phyloP scores from a whole-genome alignment of 1,140 invertebrate genomes.

The Gryllus bimaculatus region DNA sequence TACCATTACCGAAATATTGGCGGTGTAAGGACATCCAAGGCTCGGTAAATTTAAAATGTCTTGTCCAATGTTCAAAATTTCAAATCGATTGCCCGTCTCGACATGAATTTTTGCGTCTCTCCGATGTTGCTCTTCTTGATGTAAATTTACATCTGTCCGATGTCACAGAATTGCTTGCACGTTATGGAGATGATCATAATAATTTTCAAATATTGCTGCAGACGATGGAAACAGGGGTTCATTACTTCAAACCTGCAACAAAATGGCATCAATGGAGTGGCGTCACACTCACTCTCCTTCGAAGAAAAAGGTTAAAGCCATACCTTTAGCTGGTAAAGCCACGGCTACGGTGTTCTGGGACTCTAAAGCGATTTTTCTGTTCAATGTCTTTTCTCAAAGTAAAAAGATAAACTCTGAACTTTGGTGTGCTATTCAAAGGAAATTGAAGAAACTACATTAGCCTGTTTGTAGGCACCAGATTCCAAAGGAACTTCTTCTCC shows the following conservation, averaged over 20 bases:
- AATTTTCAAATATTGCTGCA: slow-evolving; percentile 6
- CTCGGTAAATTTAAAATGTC: too few relatives aligned
- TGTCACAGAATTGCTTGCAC: neutral
- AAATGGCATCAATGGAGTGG: slow-evolving; percentile 9
- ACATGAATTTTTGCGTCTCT: too few relatives aligned
- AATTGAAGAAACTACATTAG: neutral
- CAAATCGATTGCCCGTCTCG: too few relatives aligned
- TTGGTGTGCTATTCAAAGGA: neutral
- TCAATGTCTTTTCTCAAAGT: neutral
- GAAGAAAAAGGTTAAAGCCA: neutral
- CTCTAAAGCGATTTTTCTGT: neutral
- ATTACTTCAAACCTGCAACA: neutral
- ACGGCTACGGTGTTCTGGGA: neutral
- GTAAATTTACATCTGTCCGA: too few relatives aligned
- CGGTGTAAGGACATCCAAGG: too few relatives aligned
- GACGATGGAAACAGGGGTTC: neutral
- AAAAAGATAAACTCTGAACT: neutral
- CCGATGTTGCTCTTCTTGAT: too few relatives aligned
- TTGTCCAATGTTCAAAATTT: too few relatives aligned
- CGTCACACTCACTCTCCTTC: neutral
- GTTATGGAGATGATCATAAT: neutral
- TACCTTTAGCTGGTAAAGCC: neutral
- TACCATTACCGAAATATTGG: too few relatives aligned
- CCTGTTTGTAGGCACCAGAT: neutral
- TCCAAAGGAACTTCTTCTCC: neutral